These are phyloP conservation scores for Neomonachus schauinslandi DNA, from an alignment of 2,113 vertebrate species.

Conservation along the genomic window DNA sequence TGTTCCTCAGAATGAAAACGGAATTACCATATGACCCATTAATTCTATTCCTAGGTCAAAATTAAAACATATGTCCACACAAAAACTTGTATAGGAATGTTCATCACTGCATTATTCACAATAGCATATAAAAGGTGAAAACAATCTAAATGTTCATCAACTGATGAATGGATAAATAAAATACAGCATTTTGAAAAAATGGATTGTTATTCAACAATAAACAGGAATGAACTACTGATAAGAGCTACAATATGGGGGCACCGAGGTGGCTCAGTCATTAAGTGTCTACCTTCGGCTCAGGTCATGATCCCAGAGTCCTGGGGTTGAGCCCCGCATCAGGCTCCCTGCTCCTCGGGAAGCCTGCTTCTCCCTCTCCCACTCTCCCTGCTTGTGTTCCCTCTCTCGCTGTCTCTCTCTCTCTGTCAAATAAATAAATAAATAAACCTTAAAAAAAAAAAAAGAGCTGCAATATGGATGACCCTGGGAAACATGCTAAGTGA, in stretches of 20 bases:
- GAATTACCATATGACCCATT: not conserved
- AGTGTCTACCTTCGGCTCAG: no score
- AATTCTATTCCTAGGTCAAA: not conserved
- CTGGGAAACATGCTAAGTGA: not conserved
- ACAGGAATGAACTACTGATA: not conserved
- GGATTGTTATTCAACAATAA: not conserved
- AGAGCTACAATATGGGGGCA: not conserved
- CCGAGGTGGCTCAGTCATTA: no score
- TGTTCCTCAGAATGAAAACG: not conserved
- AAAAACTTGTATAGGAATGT: not conserved
- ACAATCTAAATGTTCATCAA: not conserved
- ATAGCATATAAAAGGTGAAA: not conserved
- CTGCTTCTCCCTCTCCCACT: no score
- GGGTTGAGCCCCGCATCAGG: no score
- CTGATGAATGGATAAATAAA: constrained; percentile 8
- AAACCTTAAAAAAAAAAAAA: not conserved
- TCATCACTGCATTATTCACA: not conserved
- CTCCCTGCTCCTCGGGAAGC: no score
- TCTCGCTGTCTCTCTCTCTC: no score
- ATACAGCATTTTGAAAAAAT: not conserved
- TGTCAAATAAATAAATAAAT: no score
- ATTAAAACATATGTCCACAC: not conserved
- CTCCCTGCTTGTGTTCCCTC: no score
- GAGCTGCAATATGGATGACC: not conserved
- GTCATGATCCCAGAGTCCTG: no score